Percentiles rank a stretch among this genome's conserved stretches.
phyloP scores from a whole-genome alignment of 2,797 vertebrate species.

The Phalloptychus januarius region DNA sequence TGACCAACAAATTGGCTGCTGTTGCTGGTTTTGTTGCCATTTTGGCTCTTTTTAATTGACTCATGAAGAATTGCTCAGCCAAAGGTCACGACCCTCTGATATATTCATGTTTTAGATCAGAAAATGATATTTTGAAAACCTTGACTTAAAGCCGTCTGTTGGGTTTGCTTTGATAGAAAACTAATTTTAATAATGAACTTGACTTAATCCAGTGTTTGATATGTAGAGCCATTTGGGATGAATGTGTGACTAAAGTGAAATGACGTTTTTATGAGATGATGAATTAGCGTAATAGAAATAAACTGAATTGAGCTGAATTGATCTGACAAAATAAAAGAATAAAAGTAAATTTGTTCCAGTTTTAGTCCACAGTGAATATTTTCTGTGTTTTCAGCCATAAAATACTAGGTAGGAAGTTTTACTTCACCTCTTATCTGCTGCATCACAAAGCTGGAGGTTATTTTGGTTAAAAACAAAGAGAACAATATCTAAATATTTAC shows the following conservation, averaged over 20 bases:
- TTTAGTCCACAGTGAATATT: neutral
- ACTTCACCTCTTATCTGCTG: neutral
- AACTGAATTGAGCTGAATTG: no score
- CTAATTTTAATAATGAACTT: no score
- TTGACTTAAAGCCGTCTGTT: neutral
- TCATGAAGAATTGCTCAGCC: neutral
- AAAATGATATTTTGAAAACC: neutral
- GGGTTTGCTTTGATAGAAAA: no score
- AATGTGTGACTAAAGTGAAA: no score
- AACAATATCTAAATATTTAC: neutral
- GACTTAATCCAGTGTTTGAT: no score
- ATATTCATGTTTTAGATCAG: neutral
- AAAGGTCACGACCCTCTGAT: no score
- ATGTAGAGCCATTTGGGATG: no score
- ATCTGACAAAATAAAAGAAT: neutral
- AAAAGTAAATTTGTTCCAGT: neutral
- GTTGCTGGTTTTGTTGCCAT: neutral
- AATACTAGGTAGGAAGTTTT: neutral
- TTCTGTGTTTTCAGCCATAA: neutral
- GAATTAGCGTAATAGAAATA: no score
- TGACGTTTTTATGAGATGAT: no score
- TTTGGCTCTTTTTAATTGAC: neutral
- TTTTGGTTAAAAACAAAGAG: neutral
- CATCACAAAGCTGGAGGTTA: neutral
- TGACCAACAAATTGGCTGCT: neutral